Base-by-base conservation (phyloP, 1,140 invertebrate species). In the Megathymus violae region DNA sequence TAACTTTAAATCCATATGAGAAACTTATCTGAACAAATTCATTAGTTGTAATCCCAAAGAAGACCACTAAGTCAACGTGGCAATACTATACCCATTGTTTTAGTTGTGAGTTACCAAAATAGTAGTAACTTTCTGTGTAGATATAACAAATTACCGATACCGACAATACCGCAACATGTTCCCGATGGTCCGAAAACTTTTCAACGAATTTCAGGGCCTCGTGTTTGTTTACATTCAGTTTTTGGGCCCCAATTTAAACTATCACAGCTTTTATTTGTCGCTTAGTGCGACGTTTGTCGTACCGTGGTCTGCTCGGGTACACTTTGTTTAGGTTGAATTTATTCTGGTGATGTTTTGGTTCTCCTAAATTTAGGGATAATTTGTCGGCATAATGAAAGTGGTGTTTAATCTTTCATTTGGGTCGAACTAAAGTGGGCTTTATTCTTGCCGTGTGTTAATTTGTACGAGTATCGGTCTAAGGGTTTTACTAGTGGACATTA, bases 241-340 rank as follows among this genome's bases (percentile, higher is more conserved):
- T 88, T 83, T 84, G 85, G 84, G 75, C 64, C 70, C 79, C 77
- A 87, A 87, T 87, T 89, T 88, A 87, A 89, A 88, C 87, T 82
- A 86, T 85, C 77, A 75, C 71, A 59, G 81, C 82, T 89, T 88
- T 87, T 87, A 87, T 83, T 85, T 88, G 82, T 89, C 85, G 82
- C 87, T 89, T 86, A 86, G 77, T 82, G 68, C 69, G 76, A 78
- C 80, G 76, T 83, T 88, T 81, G 80, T 82, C 75, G 72, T 80
- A 43, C 54, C 74, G 79, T 65, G 82, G 84, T 78, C 52, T 62
- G 61, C 58, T 63, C 70, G 66, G 41, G 48, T 62, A 78, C 72
- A 78, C 76, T 80, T 84, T 85, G 83, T 85, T 83, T 82, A 34
- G 44, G 69, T 69, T 56, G 67, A 85, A 85, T 84, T 85, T 85